A percentile compares a stretch with the other conserved stretches of the same genome.
Evolutionary conservation across 37 sponge, comb jelly and placozoan genomes (phyloP).

Genomic region (Geodia barretti): DNA sequence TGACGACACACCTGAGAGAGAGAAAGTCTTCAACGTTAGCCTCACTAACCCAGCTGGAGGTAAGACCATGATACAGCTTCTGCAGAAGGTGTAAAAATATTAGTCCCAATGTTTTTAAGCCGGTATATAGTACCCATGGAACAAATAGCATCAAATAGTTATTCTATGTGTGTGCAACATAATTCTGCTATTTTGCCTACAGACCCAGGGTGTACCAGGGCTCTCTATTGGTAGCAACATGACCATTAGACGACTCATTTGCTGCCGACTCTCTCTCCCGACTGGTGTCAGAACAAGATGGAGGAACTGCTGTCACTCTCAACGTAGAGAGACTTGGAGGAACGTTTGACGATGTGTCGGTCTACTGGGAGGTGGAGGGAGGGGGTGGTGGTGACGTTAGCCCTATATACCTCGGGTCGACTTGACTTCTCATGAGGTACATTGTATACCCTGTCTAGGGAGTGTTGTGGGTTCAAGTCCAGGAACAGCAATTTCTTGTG

Average conservation of each 20-base stretch:
- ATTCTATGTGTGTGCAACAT: too few relatives aligned
- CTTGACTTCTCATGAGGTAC: slow-evolving; percentile 38
- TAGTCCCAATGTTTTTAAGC: too few relatives aligned
- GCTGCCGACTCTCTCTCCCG: slow-evolving; percentile 37
- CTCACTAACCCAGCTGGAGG: slow-evolving; percentile 80
- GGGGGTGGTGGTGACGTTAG: slow-evolving; percentile 42
- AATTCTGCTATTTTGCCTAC: neutral
- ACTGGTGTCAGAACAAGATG: slow-evolving; percentile 45
- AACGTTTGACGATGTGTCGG: slow-evolving; percentile 55
- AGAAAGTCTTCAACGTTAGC: slow-evolving; percentile 67
- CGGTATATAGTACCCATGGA: too few relatives aligned
- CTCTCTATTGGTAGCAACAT: slow-evolving; percentile 72
- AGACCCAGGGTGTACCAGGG: slow-evolving; percentile 59
- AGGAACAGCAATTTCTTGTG: too few relatives aligned
- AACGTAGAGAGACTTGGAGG: slow-evolving; percentile 68
- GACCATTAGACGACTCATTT: slow-evolving; percentile 67
- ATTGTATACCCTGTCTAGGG: too few relatives aligned
- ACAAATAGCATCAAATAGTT: too few relatives aligned
- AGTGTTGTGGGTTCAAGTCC: too few relatives aligned
- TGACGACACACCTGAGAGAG: slow-evolving; percentile 70
- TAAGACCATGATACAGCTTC: too few relatives aligned
- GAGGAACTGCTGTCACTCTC: slow-evolving; percentile 43
- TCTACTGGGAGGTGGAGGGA: slow-evolving; percentile 74
- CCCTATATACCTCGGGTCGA: too few relatives aligned
- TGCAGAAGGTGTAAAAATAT: too few relatives aligned